phyloP scores from a whole-genome alignment of 2,888 invertebrate genomes.

The Glomeris marginata region DNA sequence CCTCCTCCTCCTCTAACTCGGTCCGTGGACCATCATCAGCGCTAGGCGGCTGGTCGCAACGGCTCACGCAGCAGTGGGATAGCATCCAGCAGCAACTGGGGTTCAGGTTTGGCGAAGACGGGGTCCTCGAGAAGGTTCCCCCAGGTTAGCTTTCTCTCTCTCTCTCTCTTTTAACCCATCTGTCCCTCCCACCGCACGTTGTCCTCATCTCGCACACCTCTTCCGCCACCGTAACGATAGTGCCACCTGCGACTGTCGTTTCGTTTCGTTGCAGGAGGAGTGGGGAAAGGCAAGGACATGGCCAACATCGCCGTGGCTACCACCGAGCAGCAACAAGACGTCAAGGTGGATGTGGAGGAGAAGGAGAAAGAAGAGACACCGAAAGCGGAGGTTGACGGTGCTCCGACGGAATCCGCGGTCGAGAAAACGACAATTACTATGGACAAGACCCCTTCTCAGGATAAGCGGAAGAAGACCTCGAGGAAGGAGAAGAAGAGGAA shows the following conservation, averaged over 20 bases:
- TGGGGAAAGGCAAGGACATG: slow-evolving; percentile 80
- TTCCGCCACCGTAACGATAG: background rate
- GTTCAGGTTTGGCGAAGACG: slow-evolving; percentile 14
- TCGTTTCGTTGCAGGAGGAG: slow-evolving; percentile 33
- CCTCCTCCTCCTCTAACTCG: slow-evolving; percentile 3
- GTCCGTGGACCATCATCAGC: too few species aligned
- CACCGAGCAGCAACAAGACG: slow-evolving; percentile 18
- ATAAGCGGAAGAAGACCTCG: slow-evolving; percentile 5
- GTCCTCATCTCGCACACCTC: background rate
- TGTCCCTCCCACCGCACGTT: background rate
- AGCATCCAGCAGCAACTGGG: slow-evolving; percentile 6
- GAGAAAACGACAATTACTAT: slow-evolving; percentile 11
- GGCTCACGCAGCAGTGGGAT: slow-evolving; percentile 11
- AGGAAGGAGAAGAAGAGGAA: slow-evolving; percentile 39
- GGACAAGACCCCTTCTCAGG: slow-evolving; percentile 9
- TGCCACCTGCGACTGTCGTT: too few species aligned
- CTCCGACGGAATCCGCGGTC: slow-evolving; percentile 3
- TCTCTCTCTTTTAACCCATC: slow-evolving; percentile 2
- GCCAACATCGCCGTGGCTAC: slow-evolving; percentile 55
- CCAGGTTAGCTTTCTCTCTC: slow-evolving; percentile 2
- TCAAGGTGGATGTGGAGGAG: slow-evolving; percentile 2
- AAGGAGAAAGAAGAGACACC: slow-evolving; percentile 22
- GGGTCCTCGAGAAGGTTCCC: slow-evolving; percentile 10
- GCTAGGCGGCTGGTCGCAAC: slow-evolving; percentile 8
- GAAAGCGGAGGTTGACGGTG: slow-evolving; percentile 20